A percentile compares a stretch with the other conserved stretches of the same genome.
phyloP scores from a whole-genome alignment of 2,113 vertebrate species.

The Riparia riparia region DNA sequence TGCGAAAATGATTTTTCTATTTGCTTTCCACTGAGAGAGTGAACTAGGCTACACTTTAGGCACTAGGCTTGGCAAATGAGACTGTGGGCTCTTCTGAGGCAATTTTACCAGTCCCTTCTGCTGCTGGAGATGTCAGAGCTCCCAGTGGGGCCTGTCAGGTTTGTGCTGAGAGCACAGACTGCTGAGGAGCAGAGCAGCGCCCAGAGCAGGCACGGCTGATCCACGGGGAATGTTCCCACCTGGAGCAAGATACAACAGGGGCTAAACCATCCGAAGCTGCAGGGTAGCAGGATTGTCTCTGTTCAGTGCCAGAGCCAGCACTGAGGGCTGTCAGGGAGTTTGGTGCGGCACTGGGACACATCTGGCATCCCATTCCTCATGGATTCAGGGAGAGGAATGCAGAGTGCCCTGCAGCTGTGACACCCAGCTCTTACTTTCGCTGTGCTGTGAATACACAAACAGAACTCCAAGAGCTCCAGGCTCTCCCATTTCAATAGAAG shows the following conservation, averaged over 20 bases:
- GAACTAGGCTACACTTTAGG: neutral
- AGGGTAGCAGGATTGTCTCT: neutral
- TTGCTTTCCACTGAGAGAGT: conserved; percentile 35
- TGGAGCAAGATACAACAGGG: neutral
- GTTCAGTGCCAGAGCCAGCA: neutral
- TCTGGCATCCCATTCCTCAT: neutral
- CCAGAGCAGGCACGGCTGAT: neutral
- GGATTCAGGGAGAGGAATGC: neutral
- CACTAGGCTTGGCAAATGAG: neutral
- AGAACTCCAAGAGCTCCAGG: neutral
- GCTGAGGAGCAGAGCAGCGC: neutral
- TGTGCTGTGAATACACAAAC: neutral
- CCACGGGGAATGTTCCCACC: neutral
- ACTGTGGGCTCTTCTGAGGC: neutral
- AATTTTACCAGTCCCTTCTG: neutral
- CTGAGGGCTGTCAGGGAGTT: neutral
- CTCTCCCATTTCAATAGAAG: neutral
- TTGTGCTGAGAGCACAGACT: neutral
- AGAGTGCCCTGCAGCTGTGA: neutral
- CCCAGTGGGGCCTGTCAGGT: neutral
- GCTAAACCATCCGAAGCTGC: neutral
- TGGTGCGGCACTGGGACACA: neutral
- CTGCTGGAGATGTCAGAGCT: neutral
- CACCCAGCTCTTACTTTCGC: neutral
- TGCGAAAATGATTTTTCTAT: conserved; percentile 43